Percentiles rank a stretch among this genome's conserved stretches.
These are phyloP conservation scores for Sylvia borin DNA, from an alignment of 2,797 vertebrate species.

Conservation along the genomic window DNA sequence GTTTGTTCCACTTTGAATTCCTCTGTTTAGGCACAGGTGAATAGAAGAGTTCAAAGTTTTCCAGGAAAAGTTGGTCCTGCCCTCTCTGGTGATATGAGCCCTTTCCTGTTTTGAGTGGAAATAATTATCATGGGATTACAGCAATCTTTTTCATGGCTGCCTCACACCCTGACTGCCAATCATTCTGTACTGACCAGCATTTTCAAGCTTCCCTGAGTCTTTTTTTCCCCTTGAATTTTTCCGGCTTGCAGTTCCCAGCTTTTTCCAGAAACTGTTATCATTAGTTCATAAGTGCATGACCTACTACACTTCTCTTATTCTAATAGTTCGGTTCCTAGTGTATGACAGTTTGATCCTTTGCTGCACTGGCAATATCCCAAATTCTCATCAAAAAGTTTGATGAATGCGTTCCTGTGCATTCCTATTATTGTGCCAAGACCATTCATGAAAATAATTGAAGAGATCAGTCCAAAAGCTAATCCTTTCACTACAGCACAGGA, in stretches of 20 bases:
- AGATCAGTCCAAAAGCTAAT: constrained; percentile 36
- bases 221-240: not conserved
- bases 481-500: constrained; percentile 19
- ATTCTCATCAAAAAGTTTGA: constrained; percentile 43
- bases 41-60: not conserved
- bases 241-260: not conserved
- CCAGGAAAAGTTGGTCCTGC: not conserved
- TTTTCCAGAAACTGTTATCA: constrained; percentile 20
- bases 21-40: not conserved
- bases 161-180: not conserved
- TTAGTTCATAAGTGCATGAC: constrained; percentile 28
- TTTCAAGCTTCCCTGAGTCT: not conserved
- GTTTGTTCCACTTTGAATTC: not conserved
- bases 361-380: constrained; percentile 47
- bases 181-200: not conserved
- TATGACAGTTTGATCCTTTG: constrained; percentile 50
- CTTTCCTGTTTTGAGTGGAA: constrained; percentile 32
- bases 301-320: constrained; percentile 12
- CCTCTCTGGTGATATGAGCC: not conserved
- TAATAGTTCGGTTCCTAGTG: not conserved
- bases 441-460: constrained; percentile 47
- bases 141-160: not conserved
- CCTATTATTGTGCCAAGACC: constrained; percentile 37
- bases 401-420: constrained; percentile 30
- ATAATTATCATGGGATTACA: not conserved